Evolutionary conservation across 2,113 vertebrate genomes (phyloP).

Genomic region (Ciconia maguari): DNA sequence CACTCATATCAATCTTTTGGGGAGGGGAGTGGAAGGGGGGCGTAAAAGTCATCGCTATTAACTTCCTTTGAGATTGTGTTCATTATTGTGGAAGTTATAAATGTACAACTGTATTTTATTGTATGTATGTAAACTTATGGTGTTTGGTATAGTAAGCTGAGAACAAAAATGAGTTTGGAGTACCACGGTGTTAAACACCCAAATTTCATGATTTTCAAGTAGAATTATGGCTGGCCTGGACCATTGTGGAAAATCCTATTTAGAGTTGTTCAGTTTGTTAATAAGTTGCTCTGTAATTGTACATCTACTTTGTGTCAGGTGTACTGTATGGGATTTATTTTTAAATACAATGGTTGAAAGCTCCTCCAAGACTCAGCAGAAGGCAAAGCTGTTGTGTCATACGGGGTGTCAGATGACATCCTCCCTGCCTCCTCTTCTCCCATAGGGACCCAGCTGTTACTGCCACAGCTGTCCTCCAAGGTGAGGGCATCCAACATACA

Average conservation of each 20-base stretch:
- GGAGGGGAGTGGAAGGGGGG: rapidly evolving
- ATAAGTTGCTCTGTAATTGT: not conserved
- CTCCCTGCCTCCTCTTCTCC: not conserved
- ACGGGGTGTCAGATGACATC: not conserved
- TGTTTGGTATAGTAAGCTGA: not conserved
- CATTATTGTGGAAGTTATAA: not conserved
- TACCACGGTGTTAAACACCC: not conserved
- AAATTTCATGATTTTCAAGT: not conserved
- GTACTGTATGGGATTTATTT: not conserved
- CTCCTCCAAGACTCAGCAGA: not conserved
- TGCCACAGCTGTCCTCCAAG: not conserved
- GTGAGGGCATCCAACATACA: not conserved
- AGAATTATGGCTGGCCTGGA: not conserved
- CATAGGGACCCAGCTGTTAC: not conserved
- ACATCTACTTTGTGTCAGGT: not conserved
- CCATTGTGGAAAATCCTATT: not conserved
- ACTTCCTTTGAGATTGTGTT: not conserved
- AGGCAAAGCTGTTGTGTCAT: not conserved
- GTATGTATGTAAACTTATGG: not conserved
- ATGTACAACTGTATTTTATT: not conserved
- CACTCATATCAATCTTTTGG: not conserved
- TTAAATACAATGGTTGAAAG: not conserved
- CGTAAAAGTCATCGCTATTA: not conserved
- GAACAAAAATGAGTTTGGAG: not conserved
- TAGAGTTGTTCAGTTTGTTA: not conserved